Evolutionary conservation across 1,140 invertebrate species (phyloP), one percentile per base, ranked within the genome.

Genomic region (Rhagoletis pomonella): DNA sequence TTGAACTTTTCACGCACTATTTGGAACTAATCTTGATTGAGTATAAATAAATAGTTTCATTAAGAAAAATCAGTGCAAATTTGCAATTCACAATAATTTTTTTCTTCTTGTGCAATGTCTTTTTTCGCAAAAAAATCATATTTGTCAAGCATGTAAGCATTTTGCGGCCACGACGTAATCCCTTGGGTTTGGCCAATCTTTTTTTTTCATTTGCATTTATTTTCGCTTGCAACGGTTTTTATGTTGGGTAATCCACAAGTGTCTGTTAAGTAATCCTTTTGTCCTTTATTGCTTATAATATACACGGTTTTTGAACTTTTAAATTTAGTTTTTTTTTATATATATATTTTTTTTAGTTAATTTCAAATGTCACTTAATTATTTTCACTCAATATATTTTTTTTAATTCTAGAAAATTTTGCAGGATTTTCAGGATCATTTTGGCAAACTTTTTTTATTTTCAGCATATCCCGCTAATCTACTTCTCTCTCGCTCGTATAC

Each of bases 261-360:
- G 42, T 85, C 84, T 62, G 10, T 85, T 85, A 85, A 42, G 84
- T 85, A 44, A 87, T 87, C 86, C 86, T 87, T 87, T 87, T 58
- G 44, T 55, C 47, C 62, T 81, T 50, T 29, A 58, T 47, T 14
- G 69, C 44, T 10, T 12, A 6, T 73, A n/a, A n/a, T n/a, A n/a
- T n/a, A n/a, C n/a, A 55, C 73, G 17, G 3, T 81, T 81, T n/a
- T n/a, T n/a, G n/a, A n/a, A n/a, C n/a, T n/a, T n/a, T 58, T 67
- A n/a, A 62, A 62, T 12, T 67, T n/a, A n/a, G n/a, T n/a, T n/a
- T n/a, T n/a, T n/a, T n/a, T n/a, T n/a, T n/a, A n/a, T n/a, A n/a
- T n/a, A n/a, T n/a, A n/a, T n/a, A 81, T n/a, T 19, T 55, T 29
- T 44, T 81, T 17, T 14, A 50, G 55, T 17, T 47, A 17, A 47